Percentiles rank a stretch among this genome's conserved stretches.
phyloP scores from a whole-genome alignment of 2,888 invertebrate genomes.

The Ischnus inquisitorius region DNA sequence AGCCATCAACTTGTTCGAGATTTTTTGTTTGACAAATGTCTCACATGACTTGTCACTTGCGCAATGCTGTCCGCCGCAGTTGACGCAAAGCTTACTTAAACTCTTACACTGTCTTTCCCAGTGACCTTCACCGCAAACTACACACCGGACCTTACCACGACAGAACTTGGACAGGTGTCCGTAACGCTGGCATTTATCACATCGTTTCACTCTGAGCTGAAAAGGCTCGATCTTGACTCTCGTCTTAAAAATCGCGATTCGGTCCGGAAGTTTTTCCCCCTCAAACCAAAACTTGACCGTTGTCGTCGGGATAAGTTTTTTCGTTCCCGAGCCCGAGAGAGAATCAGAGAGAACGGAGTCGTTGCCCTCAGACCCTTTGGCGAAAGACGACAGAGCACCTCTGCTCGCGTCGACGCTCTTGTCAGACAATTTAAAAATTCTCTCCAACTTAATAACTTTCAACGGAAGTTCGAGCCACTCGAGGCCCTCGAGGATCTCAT shows the following conservation, averaged over 20 bases:
- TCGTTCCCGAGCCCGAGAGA: neutral
- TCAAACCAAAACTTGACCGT: constrained; percentile 29
- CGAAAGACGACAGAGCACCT: no score
- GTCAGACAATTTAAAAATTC: neutral
- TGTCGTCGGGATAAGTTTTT: neutral
- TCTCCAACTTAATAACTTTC: neutral
- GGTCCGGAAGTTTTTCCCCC: constrained; percentile 16
- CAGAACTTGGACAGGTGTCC: constrained; percentile 18
- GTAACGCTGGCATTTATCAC: constrained; percentile 23
- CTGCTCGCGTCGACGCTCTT: no score
- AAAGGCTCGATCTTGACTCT: constrained; percentile 21
- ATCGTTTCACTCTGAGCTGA: constrained; percentile 14
- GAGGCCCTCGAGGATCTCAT: constrained; percentile 10
- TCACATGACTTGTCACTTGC: constrained; percentile 21
- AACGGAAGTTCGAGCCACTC: neutral
- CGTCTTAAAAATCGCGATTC: neutral
- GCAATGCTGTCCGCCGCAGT: constrained; percentile 32
- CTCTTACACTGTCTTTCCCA: neutral
- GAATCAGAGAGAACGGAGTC: no score
- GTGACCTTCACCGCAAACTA: constrained; percentile 5
- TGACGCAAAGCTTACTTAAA: neutral
- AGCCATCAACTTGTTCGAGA: neutral
- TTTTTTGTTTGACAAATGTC: neutral
- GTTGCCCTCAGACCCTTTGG: no score
- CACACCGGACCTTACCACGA: neutral